Evolutionary conservation across 1,140 invertebrate species (phyloP), one percentile per base, ranked within the genome.

Genomic region (Zaprionus ghesquierei): DNA sequence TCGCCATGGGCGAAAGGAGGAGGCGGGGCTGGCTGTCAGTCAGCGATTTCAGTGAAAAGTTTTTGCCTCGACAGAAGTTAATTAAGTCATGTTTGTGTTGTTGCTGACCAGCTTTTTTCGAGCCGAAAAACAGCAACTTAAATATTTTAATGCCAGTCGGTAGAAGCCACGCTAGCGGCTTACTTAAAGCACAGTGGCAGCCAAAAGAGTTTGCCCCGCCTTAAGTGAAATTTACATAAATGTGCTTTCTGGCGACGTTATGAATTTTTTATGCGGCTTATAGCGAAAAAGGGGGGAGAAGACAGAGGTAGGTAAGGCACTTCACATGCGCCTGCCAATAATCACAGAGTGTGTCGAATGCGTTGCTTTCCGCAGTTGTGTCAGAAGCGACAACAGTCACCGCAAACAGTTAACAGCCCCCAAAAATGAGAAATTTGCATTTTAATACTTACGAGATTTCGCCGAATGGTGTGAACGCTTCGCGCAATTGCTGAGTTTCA

Each of bases 401-500:
- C 13, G 13, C 33, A 18, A 50, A 69, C 77, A 76, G 65, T 79
- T 72, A 85, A 86, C 66, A 61, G 79, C 55, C 23, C 31, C 55
- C 2, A 25, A 38, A 79, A 81, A 81, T 76, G 75, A 70, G 81
- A 79, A 89, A 89, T 89, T 89, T 85, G 85, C 85, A 89, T 89
- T 89, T 89, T 63, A 80, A 75, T 81, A 94, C 94, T 94, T 92
- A 94, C 94, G 98, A 99, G 92, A 99, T 99, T 93, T 99, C 98
- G 87, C 99, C 99, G 92, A 99, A 99, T 4, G 97, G 97, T 78
- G 96, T 95, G 93, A 99, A 99, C 29, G 99, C 98, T 89, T 99
- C 99, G 90, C 97, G 95, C 29, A 99, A 94, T 60, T 98, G 97
- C 92, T 99, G 97, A 60, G 98, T 99, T 93, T 99, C 98, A 77